A percentile compares a stretch with the other conserved stretches of the same genome.
Evolutionary conservation across 2,113 vertebrate genomes (phyloP).

Genomic region (Phoenicopterus ruber): DNA sequence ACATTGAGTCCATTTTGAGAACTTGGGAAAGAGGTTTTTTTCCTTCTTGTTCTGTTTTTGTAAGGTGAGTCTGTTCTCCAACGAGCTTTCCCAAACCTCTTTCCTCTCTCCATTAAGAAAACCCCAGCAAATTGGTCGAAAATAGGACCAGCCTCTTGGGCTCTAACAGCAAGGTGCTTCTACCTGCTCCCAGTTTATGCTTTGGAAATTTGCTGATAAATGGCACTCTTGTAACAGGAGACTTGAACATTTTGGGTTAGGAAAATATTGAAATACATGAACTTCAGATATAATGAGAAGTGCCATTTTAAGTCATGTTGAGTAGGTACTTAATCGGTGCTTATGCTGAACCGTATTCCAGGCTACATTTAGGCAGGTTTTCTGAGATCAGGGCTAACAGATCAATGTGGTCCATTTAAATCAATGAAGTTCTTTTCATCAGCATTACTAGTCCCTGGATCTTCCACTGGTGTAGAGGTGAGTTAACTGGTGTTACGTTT

Average conservation of each 20-base stretch:
- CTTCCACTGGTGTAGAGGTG: background rate
- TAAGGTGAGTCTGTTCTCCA: background rate
- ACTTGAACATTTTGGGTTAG: background rate
- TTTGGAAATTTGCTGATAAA: background rate
- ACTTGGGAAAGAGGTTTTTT: background rate
- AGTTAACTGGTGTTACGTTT: background rate
- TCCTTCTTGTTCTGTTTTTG: background rate
- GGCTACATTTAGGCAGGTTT: background rate
- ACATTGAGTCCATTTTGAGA: background rate
- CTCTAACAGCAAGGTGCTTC: background rate
- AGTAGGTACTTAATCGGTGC: background rate
- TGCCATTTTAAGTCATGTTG: background rate
- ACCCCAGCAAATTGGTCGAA: background rate
- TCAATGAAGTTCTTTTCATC: background rate
- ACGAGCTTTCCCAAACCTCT: background rate
- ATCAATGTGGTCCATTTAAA: background rate
- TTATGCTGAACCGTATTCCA: background rate
- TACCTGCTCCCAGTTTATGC: background rate
- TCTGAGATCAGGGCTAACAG: background rate
- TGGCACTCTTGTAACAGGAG: background rate
- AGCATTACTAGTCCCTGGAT: background rate
- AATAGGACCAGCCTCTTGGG: background rate
- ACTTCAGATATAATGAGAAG: background rate
- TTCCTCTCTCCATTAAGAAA: background rate
- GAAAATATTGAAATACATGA: background rate